Percentiles rank a stretch among this genome's conserved stretches.
phyloP scores from a whole-genome alignment of 2,888 invertebrate species.

The Stictocephala bisonia region DNA sequence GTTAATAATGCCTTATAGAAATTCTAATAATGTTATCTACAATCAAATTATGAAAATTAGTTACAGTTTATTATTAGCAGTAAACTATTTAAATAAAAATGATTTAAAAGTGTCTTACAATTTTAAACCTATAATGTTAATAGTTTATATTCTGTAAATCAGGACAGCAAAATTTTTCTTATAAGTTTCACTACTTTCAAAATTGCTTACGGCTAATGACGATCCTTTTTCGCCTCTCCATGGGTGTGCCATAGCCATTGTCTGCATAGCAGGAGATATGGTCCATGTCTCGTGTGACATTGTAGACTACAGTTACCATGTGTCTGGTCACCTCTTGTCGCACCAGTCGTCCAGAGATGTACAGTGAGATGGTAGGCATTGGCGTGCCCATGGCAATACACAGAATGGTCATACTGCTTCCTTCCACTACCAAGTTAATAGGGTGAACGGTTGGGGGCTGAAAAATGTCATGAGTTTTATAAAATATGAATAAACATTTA shows the following conservation, averaged over 20 bases:
- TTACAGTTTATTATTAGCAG: too few relatives aligned
- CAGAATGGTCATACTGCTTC: slow-evolving; percentile 86
- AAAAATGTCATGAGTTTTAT: slow-evolving; percentile 46
- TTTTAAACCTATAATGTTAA: too few relatives aligned
- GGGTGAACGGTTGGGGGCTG: slow-evolving; percentile 88
- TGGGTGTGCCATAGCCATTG: slow-evolving; percentile 88
- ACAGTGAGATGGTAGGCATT: slow-evolving; percentile 84
- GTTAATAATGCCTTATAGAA: too few relatives aligned
- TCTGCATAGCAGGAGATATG: slow-evolving; percentile 89
- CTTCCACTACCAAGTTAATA: slow-evolving; percentile 83
- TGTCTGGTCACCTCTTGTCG: slow-evolving; percentile 84
- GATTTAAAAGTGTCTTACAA: too few relatives aligned
- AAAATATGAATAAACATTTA: not conserved
- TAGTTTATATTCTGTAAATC: too few relatives aligned
- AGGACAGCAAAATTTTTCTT: too few relatives aligned
- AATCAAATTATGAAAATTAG: too few relatives aligned
- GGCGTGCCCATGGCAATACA: slow-evolving; percentile 89
- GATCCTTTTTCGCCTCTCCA: slow-evolving; percentile 84
- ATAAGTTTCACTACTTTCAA: too few relatives aligned
- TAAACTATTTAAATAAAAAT: too few relatives aligned
- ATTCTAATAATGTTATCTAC: too few relatives aligned
- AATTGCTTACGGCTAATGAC: slow-evolving; percentile 87
- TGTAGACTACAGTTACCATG: slow-evolving; percentile 88
- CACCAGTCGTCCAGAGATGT: slow-evolving; percentile 82
- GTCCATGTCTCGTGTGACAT: slow-evolving; percentile 86